These are phyloP conservation scores for Siniperca chuatsi DNA, from an alignment of 2,113 vertebrate genomes.

Conservation along the genomic window DNA sequence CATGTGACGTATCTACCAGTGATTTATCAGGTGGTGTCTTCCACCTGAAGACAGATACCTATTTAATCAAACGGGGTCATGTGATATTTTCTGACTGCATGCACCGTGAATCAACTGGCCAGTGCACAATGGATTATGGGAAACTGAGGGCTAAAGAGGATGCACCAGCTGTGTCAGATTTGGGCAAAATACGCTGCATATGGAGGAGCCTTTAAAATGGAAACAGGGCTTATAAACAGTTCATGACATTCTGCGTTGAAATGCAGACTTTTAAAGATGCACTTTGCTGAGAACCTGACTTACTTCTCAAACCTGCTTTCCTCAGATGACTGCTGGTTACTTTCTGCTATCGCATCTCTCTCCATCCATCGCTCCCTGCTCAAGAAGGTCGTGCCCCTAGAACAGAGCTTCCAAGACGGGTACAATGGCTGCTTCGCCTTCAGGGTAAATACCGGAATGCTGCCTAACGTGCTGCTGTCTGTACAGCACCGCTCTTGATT, in stretches of 20 bases:
- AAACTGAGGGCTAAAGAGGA: background rate
- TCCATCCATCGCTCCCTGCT: conserved; percentile 76
- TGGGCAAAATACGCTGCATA: background rate
- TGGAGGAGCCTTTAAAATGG: background rate
- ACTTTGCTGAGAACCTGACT: background rate
- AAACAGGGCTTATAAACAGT: background rate
- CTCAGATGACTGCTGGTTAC: conserved; percentile 86
- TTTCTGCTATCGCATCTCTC: conserved; percentile 84
- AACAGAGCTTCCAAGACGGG: conserved; percentile 76
- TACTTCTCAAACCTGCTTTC: background rate
- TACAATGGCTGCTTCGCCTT: conserved; percentile 84
- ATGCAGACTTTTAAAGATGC: background rate
- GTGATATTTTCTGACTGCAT: background rate
- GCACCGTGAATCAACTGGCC: background rate
- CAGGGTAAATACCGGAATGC: conserved; percentile 66
- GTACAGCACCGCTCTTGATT: background rate
- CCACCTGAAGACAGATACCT: background rate
- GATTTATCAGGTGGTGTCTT: background rate
- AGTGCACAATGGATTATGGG: background rate
- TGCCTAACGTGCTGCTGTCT: background rate
- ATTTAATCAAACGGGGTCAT: background rate
- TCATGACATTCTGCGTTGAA: background rate
- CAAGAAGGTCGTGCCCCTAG: conserved; percentile 76
- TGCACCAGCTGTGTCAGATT: background rate
- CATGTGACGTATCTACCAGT: background rate